Base-by-base conservation (phyloP, 2,888 invertebrate species). In the Isotomurus palustris region DNA sequence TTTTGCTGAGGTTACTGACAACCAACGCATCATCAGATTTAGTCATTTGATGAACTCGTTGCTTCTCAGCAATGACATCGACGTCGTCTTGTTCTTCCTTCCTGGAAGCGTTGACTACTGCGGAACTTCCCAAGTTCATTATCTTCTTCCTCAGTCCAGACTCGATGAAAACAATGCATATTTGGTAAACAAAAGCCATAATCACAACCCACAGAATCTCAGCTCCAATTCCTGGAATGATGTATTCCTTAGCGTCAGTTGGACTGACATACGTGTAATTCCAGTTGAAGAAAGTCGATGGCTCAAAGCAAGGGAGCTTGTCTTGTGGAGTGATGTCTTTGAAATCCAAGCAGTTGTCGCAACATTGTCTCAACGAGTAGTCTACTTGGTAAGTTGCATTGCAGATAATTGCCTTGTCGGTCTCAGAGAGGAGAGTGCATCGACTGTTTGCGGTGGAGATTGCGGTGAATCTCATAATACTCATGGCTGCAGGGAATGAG, bases 391-490 rank as follows among this genome's bases (percentile, higher is more conserved):
- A 58, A 12, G 61, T 62, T 2, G 60, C 58, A 24, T 62, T 60
- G 29, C 68, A 68, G 35, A 68, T 61, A 2, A 66, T 55, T 28
- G 57, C 54, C 53, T 58, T 47, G n/a, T 62, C 66, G n/a, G 58
- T 55, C 1, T 49, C 21, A 12, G 61, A 57, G 1, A 68, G 49
- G 55, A 65, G 59, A 29, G 71, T 14, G 66, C 66, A 70, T 22
- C 65, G 53, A 10, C 58, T 62, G 40, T 69, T 69, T n/a, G 60
- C 50, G 14, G 60, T 65, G 5, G 67, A 60, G 24, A 67, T 65
- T 45, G 63, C 62, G 3, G 67, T 62, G 36, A 56, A 69, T 17
- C 68, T 61, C 58, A 69, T 67, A 10, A 69, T 61, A 49, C 68
- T 68, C 38, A 68, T 50, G 3, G 66, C 61, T 2, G 64, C 68